Percentiles rank a stretch among this genome's conserved stretches.
Evolutionary conservation across 2,113 vertebrate genomes (phyloP).

Genomic region (Sebastes schlegelii): DNA sequence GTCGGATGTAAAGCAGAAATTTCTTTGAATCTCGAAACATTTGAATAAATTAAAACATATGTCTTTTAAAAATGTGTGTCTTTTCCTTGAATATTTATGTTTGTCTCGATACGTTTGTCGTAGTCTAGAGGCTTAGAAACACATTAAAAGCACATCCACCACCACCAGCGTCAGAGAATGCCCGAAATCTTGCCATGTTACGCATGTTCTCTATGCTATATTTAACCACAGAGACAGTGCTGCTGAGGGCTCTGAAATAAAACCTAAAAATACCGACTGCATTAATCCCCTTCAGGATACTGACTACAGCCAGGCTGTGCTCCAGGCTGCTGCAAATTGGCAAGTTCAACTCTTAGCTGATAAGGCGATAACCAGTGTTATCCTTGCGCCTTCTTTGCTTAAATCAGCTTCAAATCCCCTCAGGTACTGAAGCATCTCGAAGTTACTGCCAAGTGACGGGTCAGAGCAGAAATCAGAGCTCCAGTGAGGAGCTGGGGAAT

Average conservation of each 20-base stretch:
- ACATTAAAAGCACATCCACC: background rate
- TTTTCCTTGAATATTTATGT: slow-evolving; percentile 32
- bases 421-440: slow-evolving; percentile 24
- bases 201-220: slow-evolving; percentile 31
- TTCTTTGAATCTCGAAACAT: slow-evolving; percentile 57
- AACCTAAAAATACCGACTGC: slow-evolving; percentile 67
- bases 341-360: slow-evolving; percentile 72
- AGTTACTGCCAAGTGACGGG: background rate
- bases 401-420: slow-evolving; percentile 74
- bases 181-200: background rate
- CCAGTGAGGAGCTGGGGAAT: background rate
- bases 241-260: slow-evolving; percentile 57
- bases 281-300: slow-evolving; percentile 61
- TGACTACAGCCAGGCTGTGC: slow-evolving; percentile 51
- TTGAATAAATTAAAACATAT: slow-evolving; percentile 75
- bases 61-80: slow-evolving; percentile 69
- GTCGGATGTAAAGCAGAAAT: slow-evolving; percentile 59
- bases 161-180: background rate
- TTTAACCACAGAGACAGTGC: slow-evolving; percentile 47
- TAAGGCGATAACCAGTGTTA: slow-evolving; percentile 80
- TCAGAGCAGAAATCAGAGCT: slow-evolving; percentile 10
- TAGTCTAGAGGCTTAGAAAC: background rate
- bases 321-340: slow-evolving; percentile 41
- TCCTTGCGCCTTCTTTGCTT: slow-evolving; percentile 61
- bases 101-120: background rate